phyloP scores from a whole-genome alignment of 1,140 invertebrate species.

The Euschistus heros region DNA sequence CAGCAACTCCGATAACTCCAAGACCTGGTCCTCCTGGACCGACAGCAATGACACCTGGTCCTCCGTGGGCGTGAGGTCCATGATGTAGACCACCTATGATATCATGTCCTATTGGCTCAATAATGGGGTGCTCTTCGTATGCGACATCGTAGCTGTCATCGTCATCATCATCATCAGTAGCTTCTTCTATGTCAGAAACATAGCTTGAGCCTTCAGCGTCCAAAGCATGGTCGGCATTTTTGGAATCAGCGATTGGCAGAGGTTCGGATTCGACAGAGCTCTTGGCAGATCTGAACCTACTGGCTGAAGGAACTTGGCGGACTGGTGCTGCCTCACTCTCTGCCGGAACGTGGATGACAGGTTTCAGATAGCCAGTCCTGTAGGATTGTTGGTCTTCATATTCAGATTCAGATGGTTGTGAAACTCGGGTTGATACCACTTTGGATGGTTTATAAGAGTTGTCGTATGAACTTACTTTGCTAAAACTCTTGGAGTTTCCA shows the following conservation, averaged over 20 bases:
- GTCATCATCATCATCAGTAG: conserved; percentile 17
- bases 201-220: neutral
- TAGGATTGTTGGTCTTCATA: neutral
- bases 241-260: neutral
- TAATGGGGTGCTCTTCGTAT: neutral
- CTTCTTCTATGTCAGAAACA: conserved; percentile 4
- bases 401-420: neutral
- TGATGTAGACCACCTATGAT: neutral
- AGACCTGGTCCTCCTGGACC: neutral
- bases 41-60: neutral
- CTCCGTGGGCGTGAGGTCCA: neutral
- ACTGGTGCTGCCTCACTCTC: neutral
- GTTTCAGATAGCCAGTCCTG: neutral
- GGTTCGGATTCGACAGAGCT: neutral
- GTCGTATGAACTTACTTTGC: conserved; percentile 17
- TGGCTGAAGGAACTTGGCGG: neutral
- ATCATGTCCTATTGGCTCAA: conserved; percentile 3
- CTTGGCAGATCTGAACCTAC: neutral
- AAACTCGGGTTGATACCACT: neutral
- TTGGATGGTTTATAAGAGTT: conserved; percentile 17
- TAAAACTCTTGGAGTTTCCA: conserved; percentile 17
- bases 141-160: conserved; percentile 3
- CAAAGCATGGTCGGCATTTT: neutral
- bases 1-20: neutral
- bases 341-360: neutral